Percentiles rank a stretch among this genome's conserved stretches.
Conservation (phyloP, 2,888 invertebrate species). For the Hoplodrina ambigua region DNA sequence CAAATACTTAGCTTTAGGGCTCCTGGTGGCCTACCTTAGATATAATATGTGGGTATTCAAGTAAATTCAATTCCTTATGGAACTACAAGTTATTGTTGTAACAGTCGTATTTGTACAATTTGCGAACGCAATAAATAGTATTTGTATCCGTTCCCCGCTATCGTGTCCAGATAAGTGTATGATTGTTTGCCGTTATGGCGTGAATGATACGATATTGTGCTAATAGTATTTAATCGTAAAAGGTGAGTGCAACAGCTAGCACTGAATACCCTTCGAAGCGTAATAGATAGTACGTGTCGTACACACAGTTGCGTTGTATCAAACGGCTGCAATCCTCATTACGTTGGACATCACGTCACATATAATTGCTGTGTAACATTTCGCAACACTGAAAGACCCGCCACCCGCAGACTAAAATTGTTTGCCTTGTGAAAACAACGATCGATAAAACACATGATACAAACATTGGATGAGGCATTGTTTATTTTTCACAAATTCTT, state of each 20-base stretch:
- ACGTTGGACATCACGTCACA: slow-evolving; percentile 73
- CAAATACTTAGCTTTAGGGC: slow-evolving; percentile 9
- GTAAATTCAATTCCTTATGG: slow-evolving; percentile 36
- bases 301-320: slow-evolving; percentile 45
- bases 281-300: slow-evolving; percentile 13
- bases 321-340: slow-evolving; percentile 68
- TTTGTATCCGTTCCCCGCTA: slow-evolving; percentile 36
- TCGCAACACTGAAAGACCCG: slow-evolving; percentile 71
- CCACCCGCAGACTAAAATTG: slow-evolving; percentile 71
- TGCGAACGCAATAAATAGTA: slow-evolving; percentile 43
- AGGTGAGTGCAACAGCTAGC: not conserved
- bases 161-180: slow-evolving; percentile 52
- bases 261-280: slow-evolving; percentile 13
- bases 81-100: slow-evolving; percentile 49
- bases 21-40: slow-evolving; percentile 16
- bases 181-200: slow-evolving; percentile 33
- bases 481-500: slow-evolving; percentile 46
- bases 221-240: slow-evolving; percentile 25
- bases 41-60: slow-evolving; percentile 7
- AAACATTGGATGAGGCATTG: slow-evolving; percentile 53
- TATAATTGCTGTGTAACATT: slow-evolving; percentile 77
- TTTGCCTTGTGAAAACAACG: slow-evolving; percentile 63
- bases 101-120: slow-evolving; percentile 36
- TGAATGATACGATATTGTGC: slow-evolving; percentile 31
- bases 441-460: slow-evolving; percentile 53